phyloP scores from a whole-genome alignment of 64 coral and sea anemone genomes.

The Montipora efflorescens region DNA sequence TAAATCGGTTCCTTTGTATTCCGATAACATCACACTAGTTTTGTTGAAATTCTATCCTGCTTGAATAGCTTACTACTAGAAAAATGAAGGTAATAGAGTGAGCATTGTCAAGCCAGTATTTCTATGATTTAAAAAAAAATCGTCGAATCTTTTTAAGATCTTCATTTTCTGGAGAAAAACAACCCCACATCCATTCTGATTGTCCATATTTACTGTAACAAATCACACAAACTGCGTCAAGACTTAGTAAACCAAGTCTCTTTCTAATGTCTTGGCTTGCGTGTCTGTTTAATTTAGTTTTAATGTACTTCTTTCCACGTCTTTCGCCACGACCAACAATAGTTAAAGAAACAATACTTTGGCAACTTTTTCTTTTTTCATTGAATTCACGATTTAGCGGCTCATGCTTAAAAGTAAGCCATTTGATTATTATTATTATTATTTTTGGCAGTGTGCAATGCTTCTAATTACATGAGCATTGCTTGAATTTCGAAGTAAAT shows the following conservation, averaged over 20 bases:
- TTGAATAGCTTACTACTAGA: slow-evolving; percentile 83
- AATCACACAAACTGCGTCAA: slow-evolving; percentile 46
- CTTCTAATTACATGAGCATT: slow-evolving; percentile 87
- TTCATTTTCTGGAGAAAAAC: background rate
- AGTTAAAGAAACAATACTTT: slow-evolving; percentile 47
- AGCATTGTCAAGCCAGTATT: slow-evolving; percentile 35
- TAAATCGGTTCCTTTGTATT: slow-evolving; percentile 75
- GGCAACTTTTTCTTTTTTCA: slow-evolving; percentile 56
- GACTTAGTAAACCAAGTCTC: slow-evolving; percentile 28
- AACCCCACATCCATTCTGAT: background rate
- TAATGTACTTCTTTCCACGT: slow-evolving; percentile 13
- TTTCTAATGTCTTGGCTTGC: slow-evolving; percentile 23
- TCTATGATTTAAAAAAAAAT: background rate
- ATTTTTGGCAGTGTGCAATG: slow-evolving; percentile 29
- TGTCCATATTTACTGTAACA: slow-evolving; percentile 29
- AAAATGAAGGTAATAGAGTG: slow-evolving; percentile 71
- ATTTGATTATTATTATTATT: slow-evolving; percentile 43
- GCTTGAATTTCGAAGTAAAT: slow-evolving; percentile 80
- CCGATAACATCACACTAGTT: slow-evolving; percentile 79
- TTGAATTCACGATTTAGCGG: slow-evolving; percentile 39
- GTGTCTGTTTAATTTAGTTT: slow-evolving; percentile 52
- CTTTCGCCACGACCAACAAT: slow-evolving; percentile 63
- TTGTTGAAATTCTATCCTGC: slow-evolving; percentile 81
- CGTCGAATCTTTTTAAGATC: background rate
- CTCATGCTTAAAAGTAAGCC: slow-evolving; percentile 47